These are phyloP conservation scores for Heliothis peltigera DNA, from an alignment of 2,888 invertebrate species.

Conservation along the genomic window DNA sequence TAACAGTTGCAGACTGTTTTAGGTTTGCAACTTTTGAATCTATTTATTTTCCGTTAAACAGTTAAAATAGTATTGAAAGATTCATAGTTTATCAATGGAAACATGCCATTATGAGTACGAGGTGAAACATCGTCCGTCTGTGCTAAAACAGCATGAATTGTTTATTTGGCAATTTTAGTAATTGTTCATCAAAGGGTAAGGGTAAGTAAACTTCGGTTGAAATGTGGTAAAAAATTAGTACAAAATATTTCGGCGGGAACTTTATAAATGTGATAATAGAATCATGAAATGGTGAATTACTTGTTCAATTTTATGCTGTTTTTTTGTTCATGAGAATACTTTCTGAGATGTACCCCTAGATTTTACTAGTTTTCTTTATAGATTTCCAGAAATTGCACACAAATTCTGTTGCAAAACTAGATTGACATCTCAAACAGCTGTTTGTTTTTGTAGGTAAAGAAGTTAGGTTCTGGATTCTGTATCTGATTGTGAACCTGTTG, in stretches of 20 bases:
- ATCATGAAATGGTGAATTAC: neutral
- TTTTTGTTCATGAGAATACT: neutral
- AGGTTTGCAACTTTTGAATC: neutral
- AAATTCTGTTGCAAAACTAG: no score
- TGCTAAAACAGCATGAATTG: neutral
- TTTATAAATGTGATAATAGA: neutral
- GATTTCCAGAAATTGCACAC: no score
- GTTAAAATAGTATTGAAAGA: no score
- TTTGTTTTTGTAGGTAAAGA: no score
- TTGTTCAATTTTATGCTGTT: neutral
- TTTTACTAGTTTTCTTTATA: no score
- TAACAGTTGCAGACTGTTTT: neutral
- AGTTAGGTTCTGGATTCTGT: no score
- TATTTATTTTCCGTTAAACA: neutral
- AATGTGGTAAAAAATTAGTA: neutral
- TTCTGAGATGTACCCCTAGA: neutral
- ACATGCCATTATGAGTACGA: neutral
- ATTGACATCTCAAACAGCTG: no score
- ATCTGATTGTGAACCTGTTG: no score
- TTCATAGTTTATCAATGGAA: no score
- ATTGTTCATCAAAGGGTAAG: neutral
- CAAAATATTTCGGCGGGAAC: conserved; percentile 15
- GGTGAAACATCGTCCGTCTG: no score
- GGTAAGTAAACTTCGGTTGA: neutral
- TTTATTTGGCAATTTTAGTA: neutral